Evolutionary conservation across 2,888 invertebrate species (phyloP), one percentile per base, ranked within the genome.

Genomic region (Sericinus montela): DNA sequence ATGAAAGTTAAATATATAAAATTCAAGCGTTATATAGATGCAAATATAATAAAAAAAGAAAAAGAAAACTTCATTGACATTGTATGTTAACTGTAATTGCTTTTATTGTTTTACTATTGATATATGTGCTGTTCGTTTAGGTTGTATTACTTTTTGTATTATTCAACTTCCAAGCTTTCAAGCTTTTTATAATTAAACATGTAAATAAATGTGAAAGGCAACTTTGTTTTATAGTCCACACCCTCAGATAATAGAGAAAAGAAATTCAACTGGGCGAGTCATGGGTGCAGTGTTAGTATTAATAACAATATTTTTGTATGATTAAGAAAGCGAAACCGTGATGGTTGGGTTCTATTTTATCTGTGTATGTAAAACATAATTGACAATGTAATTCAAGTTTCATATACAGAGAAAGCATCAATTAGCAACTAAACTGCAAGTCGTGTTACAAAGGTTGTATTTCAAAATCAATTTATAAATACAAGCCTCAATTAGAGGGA

Each of bases 401-500:
- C 66, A 66, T 69, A 75, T 67, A 59, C 55, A 76, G 82, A 68
- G 85, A 85, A 86, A 86, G 84, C 77, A 69, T 69, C 82, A 84
- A 86, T 87, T 86, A 86, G 80, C 68, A 67, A 61, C 60, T 65
- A 71, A 77, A 79, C 68, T 69, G 67, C 72, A 65, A 67, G 65
- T 73, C 78, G 79, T 83, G 81, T 80, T 83, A 82, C 83, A 80
- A 81, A 81, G 83, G 78, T 77, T 78, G 77, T 82, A 76, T 70
- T 69, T 72, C 71, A 75, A 78, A 80, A 78, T 80, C 75, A 81
- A 80, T 81, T 80, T 81, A 84, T 79, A 77, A 77, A 75, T 77
- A 82, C 82, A 78, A 76, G 77, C 62, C 62, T 74, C 82, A 85
- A 88, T 86, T 85, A 87, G 76, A 77, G 85, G 72, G 85, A 86